A percentile compares a stretch with the other conserved stretches of the same genome.
Evolutionary conservation across 2,113 vertebrate species (phyloP).

Genomic region (Conger conger): DNA sequence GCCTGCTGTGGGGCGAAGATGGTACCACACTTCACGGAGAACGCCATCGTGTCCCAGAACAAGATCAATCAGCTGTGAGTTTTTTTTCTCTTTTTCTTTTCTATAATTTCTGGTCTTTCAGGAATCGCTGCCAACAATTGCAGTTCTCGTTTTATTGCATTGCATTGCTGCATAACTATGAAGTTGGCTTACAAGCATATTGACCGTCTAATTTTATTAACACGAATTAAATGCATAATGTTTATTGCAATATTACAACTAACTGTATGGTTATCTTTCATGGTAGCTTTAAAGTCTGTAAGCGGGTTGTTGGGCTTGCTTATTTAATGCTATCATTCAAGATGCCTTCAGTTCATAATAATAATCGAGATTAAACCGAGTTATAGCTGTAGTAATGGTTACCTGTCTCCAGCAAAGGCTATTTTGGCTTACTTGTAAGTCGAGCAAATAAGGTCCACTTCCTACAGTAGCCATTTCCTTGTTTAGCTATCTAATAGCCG

Average conservation of each 20-base stretch:
- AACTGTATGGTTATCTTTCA: neutral
- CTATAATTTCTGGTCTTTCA: neutral
- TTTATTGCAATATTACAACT: neutral
- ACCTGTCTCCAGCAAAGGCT: neutral
- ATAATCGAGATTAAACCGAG: neutral
- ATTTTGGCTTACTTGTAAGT: neutral
- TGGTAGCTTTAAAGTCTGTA: no score
- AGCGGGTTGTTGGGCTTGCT: neutral
- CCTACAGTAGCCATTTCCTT: conserved; percentile 8
- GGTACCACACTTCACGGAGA: conserved; percentile 88
- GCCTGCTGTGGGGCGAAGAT: conserved; percentile 79
- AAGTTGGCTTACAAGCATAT: neutral
- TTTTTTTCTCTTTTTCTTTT: neutral
- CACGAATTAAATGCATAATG: neutral
- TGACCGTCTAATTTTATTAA: neutral
- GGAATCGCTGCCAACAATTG: neutral
- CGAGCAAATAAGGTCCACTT: neutral
- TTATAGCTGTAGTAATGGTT: neutral
- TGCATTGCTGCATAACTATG: neutral
- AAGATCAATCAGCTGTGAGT: conserved; percentile 93
- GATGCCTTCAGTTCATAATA: no score
- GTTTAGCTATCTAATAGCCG: conserved; percentile 9
- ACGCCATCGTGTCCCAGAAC: conserved; percentile 85
- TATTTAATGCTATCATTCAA: neutral
- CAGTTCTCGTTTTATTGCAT: neutral